Evolutionary conservation across 2,797 vertebrate genomes (phyloP).

Genomic region (Propithecus perrieri): DNA sequence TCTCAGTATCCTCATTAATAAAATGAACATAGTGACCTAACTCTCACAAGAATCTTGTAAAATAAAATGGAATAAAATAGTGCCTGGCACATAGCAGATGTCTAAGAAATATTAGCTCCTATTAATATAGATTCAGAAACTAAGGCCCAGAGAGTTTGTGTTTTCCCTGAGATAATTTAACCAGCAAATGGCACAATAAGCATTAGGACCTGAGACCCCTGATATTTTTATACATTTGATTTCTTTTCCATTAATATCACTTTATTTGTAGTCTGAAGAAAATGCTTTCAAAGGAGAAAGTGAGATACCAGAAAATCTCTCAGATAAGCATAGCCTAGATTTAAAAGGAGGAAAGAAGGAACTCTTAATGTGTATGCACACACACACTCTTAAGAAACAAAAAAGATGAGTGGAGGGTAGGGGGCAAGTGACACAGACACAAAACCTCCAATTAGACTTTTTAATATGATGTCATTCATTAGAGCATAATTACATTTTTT

Average conservation of each 20-base stretch:
- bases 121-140: background rate
- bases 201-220: background rate
- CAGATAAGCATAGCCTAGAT: background rate
- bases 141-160: background rate
- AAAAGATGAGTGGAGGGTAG: background rate
- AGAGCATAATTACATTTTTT: conserved; percentile 67
- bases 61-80: background rate
- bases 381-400: background rate
- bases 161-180: background rate
- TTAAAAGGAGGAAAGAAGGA: background rate
- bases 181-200: background rate
- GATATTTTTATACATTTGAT: background rate
- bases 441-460: conserved; percentile 48
- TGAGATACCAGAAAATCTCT: background rate
- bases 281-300: conserved; percentile 19
- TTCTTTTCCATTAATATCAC: background rate
- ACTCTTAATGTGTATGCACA: background rate
- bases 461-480: conserved; percentile 63
- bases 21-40: background rate
- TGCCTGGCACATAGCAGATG: background rate
- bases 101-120: background rate
- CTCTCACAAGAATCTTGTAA: background rate
- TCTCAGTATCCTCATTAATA: background rate
- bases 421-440: background rate
- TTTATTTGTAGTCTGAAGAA: background rate